Conservation (phyloP, 2,888 invertebrate genomes). For the Onthophagus sagittarius region DNA sequence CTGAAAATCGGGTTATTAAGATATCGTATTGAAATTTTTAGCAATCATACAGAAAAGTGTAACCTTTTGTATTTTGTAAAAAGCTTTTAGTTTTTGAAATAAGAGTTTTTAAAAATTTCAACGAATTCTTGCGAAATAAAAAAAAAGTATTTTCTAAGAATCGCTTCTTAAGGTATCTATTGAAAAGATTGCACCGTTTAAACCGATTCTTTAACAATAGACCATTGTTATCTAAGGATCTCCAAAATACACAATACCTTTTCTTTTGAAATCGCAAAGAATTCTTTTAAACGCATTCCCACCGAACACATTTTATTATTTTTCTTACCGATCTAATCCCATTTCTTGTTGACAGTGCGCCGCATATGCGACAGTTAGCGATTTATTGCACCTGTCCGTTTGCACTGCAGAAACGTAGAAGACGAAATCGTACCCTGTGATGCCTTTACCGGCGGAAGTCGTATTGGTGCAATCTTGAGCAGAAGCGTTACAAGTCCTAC, state of each 20-base stretch:
- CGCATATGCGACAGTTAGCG: conserved; percentile 93
- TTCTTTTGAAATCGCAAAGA: neutral
- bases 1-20: too few relatives aligned
- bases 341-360: conserved; percentile 98
- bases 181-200: neutral
- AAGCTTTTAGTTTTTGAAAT: too few relatives aligned
- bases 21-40: too few relatives aligned
- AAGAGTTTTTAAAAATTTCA: neutral
- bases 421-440: conserved; percentile 86
- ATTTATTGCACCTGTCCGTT: conserved; percentile 82
- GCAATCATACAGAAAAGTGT: too few relatives aligned
- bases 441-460: conserved; percentile 62
- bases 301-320: too few relatives aligned
- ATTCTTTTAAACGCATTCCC: neutral
- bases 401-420: conserved; percentile 95
- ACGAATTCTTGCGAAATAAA: neutral
- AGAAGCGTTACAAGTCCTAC: conserved; percentile 81
- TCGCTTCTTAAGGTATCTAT: neutral
- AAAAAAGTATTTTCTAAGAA: neutral
- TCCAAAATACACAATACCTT: neutral
- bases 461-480: conserved; percentile 72
- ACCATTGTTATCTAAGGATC: neutral
- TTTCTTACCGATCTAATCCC: conserved; percentile 64
- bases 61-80: too few relatives aligned
- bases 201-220: neutral